Base-by-base conservation (phyloP, 2,797 vertebrate species). In the Acanthornis magna region DNA sequence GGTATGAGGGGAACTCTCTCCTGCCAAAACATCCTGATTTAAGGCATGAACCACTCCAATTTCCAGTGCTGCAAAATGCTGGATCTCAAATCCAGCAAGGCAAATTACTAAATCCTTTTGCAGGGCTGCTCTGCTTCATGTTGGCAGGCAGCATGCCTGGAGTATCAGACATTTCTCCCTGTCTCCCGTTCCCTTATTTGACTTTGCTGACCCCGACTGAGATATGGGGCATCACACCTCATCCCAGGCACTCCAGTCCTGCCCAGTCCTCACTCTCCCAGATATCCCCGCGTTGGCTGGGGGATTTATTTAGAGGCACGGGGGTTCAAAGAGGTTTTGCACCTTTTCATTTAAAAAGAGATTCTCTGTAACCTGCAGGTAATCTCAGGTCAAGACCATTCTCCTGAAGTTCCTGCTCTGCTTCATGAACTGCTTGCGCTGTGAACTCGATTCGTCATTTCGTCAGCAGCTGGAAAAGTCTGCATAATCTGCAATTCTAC, bases 101-200 rank as follows among this genome's bases (percentile, higher is more conserved):
- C 27, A 43, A 78, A 66, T 70, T 7, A 16, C 72, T 50, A 30
- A 65, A 67, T 15, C 36, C 34, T 26, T 60, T 12, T 27, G 9
- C 68, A 72, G 82, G 27, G 40, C 75, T 72, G 91, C 68, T 71
- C 89, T 95, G 91, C 50, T 85, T 54, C 30, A 3, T 50, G 87
- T 80, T 93, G 80, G 85, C 87, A 92, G 82, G 50, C 79, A 92
- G 91, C 81, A 10, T 83, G 65, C 95, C 82, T 82, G 68, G 4
- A 61, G 16, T 74, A 85, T 82, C 85, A 91, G 68, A 8, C 87
- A 88, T 43, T 77, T 91, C 84, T 92, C 71, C 42, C 67, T 4
- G 4, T 18, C 57, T 77, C 40, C 29, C 78, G 16, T 87, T 93
- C 40, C 92, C 95, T 93, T 95, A 89, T 93, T 82, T 93, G 92